Evolutionary conservation across 2,797 vertebrate species (phyloP), one percentile per base, ranked within the genome.

Genomic region (Carcharodon carcharias): DNA sequence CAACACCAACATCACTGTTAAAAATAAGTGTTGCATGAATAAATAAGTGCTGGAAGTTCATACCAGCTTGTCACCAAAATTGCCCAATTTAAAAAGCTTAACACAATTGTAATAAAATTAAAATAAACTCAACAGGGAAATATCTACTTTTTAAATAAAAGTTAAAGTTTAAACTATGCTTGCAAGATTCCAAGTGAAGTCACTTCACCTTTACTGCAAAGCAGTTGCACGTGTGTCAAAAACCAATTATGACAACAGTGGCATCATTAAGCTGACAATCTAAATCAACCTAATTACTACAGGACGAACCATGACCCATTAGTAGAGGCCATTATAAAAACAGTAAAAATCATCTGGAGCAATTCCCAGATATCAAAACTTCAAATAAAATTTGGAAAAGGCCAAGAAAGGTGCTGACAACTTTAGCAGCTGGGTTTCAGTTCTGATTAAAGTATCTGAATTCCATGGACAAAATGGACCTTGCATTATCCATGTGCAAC

Each of bases 1-100:
- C 99, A 97, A 98, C 98, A 96, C 98, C 98, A 89, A 99, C 98
- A 96, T 99, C 98, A 97, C 98, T 98, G 87, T 0, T 96, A 97
- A 92, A 96, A 80, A n/a, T 0, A 96, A 80, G 96, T 96, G 96
- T 97, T 98, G 96, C 16, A 96, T 91, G 31, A 21, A 35, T 58
- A 45, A 92, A 65, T 91, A 6, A 3, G 18, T 77, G 31, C 54
- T 45, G 54, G 0, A 69, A 21, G 14, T 11, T 77, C 45, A 67
- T 14, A 26, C 14, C 23, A 77, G 50, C 18, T n/a, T 61, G 11
- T 50, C 0, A 65, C 40, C 8, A 18, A 8, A 2, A 45, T 50
- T 35, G 4, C 7, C n/a, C 26, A 73, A 7, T 28, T 6, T 26
- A 50, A 77, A 73, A 73, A 31, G 45, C 45, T 50, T 50, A 18